Evolutionary conservation across 1,140 invertebrate species (phyloP).

Genomic region (Gonioctena quinquepunctata): DNA sequence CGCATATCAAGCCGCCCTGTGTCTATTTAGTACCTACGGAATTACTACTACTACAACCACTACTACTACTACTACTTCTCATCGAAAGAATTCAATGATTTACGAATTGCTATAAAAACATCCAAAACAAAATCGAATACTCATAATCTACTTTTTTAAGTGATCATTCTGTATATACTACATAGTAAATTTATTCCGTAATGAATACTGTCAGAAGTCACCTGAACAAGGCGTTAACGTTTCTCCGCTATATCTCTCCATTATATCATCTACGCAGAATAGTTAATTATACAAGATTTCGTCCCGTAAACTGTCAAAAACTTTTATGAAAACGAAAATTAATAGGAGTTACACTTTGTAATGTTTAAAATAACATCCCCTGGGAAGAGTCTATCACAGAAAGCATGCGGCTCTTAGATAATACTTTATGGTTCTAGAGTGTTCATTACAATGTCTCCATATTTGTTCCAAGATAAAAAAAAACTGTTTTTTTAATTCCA

Average conservation of each 20-base stretch:
- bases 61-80: too few relatives aligned
- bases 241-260: constrained; percentile 8
- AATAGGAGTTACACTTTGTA: constrained; percentile 37
- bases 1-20: too few relatives aligned
- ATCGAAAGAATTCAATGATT: too few relatives aligned
- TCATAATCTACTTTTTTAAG: too few relatives aligned
- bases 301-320: constrained; percentile 31
- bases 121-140: too few relatives aligned
- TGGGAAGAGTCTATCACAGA: constrained; percentile 21
- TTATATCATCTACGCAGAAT: constrained; percentile 12
- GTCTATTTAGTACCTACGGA: too few relatives aligned
- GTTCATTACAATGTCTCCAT: neutral
- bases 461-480: neutral
- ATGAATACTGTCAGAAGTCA: neutral
- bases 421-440: constrained; percentile 8
- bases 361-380: constrained; percentile 33
- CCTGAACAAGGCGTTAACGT: neutral
- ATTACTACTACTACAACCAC: too few relatives aligned
- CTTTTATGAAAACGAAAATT: constrained; percentile 36
- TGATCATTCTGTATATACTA: too few relatives aligned
- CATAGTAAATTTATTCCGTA: too few relatives aligned
- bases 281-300: constrained; percentile 24
- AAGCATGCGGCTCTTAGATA: neutral
- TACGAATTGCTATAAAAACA: too few relatives aligned
- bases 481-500: neutral